Evolutionary conservation across 2,888 invertebrate species (phyloP).

Genomic region (Rhorus exstirpatorius): DNA sequence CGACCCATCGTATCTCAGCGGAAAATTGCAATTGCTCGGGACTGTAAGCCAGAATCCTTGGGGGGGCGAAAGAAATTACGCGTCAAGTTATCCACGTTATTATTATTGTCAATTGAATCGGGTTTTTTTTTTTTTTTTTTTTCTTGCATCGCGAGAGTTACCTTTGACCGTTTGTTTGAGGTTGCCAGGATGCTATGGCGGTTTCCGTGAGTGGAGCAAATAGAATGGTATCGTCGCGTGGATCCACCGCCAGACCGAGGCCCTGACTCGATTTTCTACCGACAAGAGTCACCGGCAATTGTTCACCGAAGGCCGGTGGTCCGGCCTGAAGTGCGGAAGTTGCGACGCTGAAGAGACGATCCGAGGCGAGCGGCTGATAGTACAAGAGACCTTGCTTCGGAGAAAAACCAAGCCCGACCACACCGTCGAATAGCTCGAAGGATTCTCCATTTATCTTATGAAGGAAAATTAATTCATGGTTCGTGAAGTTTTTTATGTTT

Average conservation of each 20-base stretch:
- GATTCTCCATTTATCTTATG: slow-evolving; percentile 89
- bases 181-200: slow-evolving; percentile 93
- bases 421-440: slow-evolving; percentile 92
- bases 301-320: slow-evolving; percentile 90
- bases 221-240: slow-evolving; percentile 91
- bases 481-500: too few species aligned
- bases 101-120: background rate
- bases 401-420: slow-evolving; percentile 91
- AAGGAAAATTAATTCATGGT: background rate
- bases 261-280: slow-evolving; percentile 95
- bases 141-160: too few species aligned
- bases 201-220: slow-evolving; percentile 94
- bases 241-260: slow-evolving; percentile 91
- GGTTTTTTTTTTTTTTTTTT: slow-evolving; percentile 8
- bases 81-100: background rate
- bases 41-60: slow-evolving; percentile 91
- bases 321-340: slow-evolving; percentile 91
- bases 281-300: slow-evolving; percentile 91
- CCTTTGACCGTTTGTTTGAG: slow-evolving; percentile 91
- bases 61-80: slow-evolving; percentile 44
- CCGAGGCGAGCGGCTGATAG: slow-evolving; percentile 92
- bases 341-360: slow-evolving; percentile 92
- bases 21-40: slow-evolving; percentile 92
- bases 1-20: slow-evolving; percentile 91
- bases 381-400: slow-evolving; percentile 89